Base-by-base conservation (phyloP, 2,888 invertebrate species). In the Morpho achilles region DNA sequence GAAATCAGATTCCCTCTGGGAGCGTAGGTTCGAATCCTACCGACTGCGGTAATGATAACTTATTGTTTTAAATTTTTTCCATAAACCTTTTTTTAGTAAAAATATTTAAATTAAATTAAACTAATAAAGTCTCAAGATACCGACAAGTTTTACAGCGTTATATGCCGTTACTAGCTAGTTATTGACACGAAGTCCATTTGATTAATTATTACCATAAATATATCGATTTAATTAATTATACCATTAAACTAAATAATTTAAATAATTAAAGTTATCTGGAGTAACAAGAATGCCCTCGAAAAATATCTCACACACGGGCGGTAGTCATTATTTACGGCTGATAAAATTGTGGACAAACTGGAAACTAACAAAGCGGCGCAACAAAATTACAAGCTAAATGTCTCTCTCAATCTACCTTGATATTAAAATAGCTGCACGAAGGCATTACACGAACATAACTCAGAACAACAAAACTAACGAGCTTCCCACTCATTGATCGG, bases 11-110 rank as follows among this genome's bases (percentile, higher is more conserved):
- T 95, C 95, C 95, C 95, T 95, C 94, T 95, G 94, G 95, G 95
- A 95, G 95, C 95, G 95, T 94, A 95, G 95, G 95, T 95, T 95
- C 95, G 95, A 95, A 94, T 95, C 95, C 95, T 95, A 94, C 95
- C 94, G 32, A 93, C 95, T 94, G 95, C 95, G 95, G 73, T 0
- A 2, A 64, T 74, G 82, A 85, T 77, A 67, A 51, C 6, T 32
- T 43, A 41, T 16, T 47, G 22, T 9, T 43, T 43, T 45, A 22
- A 10, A 32, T 32, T n/a, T 23, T 10, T 50, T 50, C 7, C 7
- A 8, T 23, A 8, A 1, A 10, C 23, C 32, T 32, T 47, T 48
- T n/a, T 6, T 7, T 48, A n/a, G 7, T 7, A 23, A 9, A 39
- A 9, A 16, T 44, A 44, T 5, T 7, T 5, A 32, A 32, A 16